Percentiles rank a stretch among this genome's conserved stretches.
Evolutionary conservation across 2,888 invertebrate genomes (phyloP).

Genomic region (Acrobasis suavella): DNA sequence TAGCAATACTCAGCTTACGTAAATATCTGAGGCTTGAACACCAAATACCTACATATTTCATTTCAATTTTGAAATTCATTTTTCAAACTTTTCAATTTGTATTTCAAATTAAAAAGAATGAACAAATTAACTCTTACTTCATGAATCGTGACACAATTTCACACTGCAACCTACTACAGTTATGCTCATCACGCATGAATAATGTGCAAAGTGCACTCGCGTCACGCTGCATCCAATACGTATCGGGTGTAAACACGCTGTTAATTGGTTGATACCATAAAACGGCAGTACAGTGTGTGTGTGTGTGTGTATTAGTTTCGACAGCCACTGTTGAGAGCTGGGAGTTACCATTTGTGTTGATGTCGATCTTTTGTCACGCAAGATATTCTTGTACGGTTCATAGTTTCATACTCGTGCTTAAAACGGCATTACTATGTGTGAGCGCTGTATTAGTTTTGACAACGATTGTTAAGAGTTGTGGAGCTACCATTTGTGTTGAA

Average conservation of each 20-base stretch:
- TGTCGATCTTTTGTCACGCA: neutral
- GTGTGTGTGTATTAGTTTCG: conserved; percentile 46
- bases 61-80: no score
- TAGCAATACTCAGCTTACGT: no score
- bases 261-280: conserved; percentile 57
- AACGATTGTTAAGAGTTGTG: no score
- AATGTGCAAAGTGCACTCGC: conserved; percentile 23
- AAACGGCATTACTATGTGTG: conserved; percentile 37
- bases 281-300: conserved; percentile 38
- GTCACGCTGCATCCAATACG: conserved; percentile 21
- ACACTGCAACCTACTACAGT: neutral
- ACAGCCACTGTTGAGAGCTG: conserved; percentile 36
- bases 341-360: conserved; percentile 18
- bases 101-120: neutral
- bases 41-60: no score
- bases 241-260: conserved; percentile 46
- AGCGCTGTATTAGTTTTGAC: conserved; percentile 16
- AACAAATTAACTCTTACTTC: neutral
- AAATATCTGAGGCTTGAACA: no score
- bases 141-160: neutral
- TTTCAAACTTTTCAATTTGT: no score
- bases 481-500: no score
- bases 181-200: conserved; percentile 22
- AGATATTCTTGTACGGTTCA: conserved; percentile 38
- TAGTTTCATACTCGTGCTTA: conserved; percentile 47